Evolutionary conservation across 2,113 vertebrate genomes (phyloP), one percentile per base, ranked within the genome.

Genomic region (Typhlomys cinereus): DNA sequence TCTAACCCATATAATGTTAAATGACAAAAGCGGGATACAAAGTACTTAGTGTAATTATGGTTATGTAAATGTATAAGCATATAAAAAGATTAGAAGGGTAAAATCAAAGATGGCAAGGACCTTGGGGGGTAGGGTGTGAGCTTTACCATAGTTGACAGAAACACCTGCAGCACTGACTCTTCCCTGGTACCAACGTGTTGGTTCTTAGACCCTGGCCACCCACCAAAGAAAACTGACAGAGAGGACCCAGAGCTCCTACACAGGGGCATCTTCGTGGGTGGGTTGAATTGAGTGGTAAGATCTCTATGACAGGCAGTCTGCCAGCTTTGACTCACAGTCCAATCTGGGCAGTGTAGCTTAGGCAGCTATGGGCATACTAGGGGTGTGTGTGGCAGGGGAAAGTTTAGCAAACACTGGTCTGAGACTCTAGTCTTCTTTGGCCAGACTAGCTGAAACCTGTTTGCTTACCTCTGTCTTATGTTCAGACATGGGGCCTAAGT

Each of bases 21-120:
- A 71, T 50, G 50, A 82, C 66, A 62, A 92, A 91, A 80, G 29
- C 61, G 41, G 41, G 61, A 75, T 84, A 86, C 44, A 92, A 83
- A 93, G 54, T 76, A 86, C 25, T 85, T 59, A 64, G 34, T 10
- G 46, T 69, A 71, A 88, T 78, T 79, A 82, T 34, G 79, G 52
- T 70, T 71, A 41, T 39, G 41, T 75, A 70, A 88, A 93, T 66
- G 69, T 34, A n/a, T n/a, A 88, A 82, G 46, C 34, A 88, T 4
- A 7, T 74, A 66, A n/a, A 59, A 75, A 85, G 57, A 84, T 1
- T 39, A 39, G 41, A 44, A 94, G 86, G 50, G 46, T 69, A 78
- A 73, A 92, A 78, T 59, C 62, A 85, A 92, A 92, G 66, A 14
- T 18, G n/a, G 57, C 18, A 41, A 85, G 36, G 52, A 54, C 36